phyloP scores from a whole-genome alignment of 2,113 vertebrate species.

The Hippolais icterina region DNA sequence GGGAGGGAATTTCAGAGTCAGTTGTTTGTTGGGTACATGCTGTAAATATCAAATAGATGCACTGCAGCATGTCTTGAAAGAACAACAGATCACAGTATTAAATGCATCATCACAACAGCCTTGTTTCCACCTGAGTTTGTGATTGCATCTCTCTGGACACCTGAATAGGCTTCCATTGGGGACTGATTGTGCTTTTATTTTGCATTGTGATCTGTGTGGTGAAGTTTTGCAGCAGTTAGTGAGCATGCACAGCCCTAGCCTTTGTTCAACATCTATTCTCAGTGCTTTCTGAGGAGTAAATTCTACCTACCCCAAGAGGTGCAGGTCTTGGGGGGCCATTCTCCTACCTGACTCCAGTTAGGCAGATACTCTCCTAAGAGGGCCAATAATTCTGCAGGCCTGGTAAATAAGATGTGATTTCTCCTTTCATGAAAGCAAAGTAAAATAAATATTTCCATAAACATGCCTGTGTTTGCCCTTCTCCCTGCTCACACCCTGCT shows the following conservation, averaged over 20 bases:
- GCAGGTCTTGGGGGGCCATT: background rate
- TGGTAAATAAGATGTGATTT: background rate
- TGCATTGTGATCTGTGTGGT: background rate
- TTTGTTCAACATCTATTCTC: background rate
- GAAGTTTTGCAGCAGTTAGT: background rate
- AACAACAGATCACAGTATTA: background rate
- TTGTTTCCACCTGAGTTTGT: background rate
- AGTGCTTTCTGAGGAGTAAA: background rate
- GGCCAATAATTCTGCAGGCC: background rate
- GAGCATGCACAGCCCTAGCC: background rate
- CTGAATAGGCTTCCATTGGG: background rate
- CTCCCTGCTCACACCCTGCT: background rate
- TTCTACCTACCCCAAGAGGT: background rate
- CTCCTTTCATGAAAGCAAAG: background rate
- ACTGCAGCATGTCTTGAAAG: background rate
- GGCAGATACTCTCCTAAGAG: background rate
- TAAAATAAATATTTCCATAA: background rate
- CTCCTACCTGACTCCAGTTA: background rate
- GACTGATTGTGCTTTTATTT: background rate
- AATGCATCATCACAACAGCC: background rate
- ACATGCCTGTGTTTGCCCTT: background rate
- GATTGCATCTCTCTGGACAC: background rate
- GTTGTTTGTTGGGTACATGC: background rate
- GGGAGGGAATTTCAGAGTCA: background rate
- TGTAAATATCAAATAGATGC: constrained; percentile 1